Evolutionary conservation across 2,113 vertebrate genomes (phyloP).

Genomic region (Lepidothrix coronata): DNA sequence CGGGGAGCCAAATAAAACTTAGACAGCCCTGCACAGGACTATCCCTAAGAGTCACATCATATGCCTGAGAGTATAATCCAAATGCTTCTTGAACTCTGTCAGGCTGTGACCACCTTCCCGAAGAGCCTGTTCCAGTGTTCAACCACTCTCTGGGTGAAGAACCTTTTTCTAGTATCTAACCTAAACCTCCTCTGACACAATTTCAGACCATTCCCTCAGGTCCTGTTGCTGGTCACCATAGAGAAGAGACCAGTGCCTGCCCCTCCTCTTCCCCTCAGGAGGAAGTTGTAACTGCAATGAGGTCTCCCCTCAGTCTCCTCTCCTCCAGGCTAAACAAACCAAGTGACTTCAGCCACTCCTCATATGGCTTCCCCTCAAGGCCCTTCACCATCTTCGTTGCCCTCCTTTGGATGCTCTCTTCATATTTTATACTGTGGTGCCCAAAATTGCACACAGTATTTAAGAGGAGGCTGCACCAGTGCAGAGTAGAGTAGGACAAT

Average conservation of each 20-base stretch:
- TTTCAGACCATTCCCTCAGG: neutral
- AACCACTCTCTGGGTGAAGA: rapidly evolving
- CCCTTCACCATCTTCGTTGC: neutral
- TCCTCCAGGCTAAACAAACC: neutral
- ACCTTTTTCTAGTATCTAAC: neutral
- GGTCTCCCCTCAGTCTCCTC: neutral
- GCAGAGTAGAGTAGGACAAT: no score
- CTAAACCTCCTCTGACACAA: neutral
- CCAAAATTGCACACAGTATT: neutral
- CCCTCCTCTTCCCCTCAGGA: neutral
- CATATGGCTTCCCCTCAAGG: neutral
- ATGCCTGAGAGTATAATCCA: neutral
- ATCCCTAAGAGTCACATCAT: neutral
- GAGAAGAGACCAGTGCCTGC: neutral
- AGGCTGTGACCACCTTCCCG: neutral
- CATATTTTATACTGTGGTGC: neutral
- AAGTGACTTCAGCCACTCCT: neutral
- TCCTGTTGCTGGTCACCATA: neutral
- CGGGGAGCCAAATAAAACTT: no score
- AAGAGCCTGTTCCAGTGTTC: neutral
- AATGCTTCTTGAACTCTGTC: neutral
- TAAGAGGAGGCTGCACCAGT: neutral
- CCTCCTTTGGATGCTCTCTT: neutral
- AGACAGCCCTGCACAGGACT: neutral
- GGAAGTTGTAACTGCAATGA: neutral